These are phyloP conservation scores for Drosophila suzukii DNA, from an alignment of 1,140 invertebrate genomes.

Conservation along the genomic window DNA sequence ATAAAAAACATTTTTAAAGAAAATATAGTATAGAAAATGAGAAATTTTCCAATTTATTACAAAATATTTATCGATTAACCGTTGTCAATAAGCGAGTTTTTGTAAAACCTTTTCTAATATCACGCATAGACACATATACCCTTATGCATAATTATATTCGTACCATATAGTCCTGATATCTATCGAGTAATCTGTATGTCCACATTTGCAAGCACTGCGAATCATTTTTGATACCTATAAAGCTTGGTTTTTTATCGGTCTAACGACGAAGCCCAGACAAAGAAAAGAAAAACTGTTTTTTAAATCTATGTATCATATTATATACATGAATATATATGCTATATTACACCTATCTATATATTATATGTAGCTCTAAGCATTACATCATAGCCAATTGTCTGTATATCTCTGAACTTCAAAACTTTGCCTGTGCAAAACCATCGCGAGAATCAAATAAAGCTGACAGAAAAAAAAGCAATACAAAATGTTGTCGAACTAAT, in stretches of 20 bases:
- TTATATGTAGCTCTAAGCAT: constrained; percentile 68
- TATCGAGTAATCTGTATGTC: constrained; percentile 30
- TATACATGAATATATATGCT: constrained; percentile 42
- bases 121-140: constrained; percentile 35
- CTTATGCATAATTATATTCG: constrained; percentile 33
- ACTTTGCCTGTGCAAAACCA: constrained; percentile 48
- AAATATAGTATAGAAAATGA: constrained; percentile 12
- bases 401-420: constrained; percentile 66
- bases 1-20: constrained; percentile 26
- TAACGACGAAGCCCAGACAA: constrained; percentile 19
- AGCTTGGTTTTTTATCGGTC: constrained; percentile 53
- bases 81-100: constrained; percentile 53
- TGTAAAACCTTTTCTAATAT: constrained; percentile 74
- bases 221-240: constrained; percentile 42
- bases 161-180: constrained; percentile 45
- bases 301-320: constrained; percentile 55
- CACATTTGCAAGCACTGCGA: constrained; percentile 38
- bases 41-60: constrained; percentile 26
- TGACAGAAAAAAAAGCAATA: constrained; percentile 50
- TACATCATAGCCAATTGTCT: constrained; percentile 57
- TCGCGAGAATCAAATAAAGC: constrained; percentile 71
- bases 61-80: constrained; percentile 36
- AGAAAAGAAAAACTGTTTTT: constrained; percentile 30
- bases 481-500: not conserved
- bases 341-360: constrained; percentile 49